phyloP scores from a whole-genome alignment of 2,888 invertebrate genomes.

The Protophormia terraenovae region DNA sequence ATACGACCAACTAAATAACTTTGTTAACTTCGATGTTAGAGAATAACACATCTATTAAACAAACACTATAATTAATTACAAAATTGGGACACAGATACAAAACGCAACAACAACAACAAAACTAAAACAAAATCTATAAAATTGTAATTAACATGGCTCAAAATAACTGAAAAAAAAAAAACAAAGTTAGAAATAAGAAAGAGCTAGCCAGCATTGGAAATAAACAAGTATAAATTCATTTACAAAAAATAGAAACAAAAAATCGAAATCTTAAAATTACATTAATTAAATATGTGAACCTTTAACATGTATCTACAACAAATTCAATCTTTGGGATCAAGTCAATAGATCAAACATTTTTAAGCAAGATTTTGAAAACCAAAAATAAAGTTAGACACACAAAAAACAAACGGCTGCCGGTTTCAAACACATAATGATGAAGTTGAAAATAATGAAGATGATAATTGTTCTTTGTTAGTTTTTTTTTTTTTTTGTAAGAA shows the following conservation, averaged over 20 bases:
- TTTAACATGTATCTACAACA: conserved; percentile 36
- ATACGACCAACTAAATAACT: background rate
- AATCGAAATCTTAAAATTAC: conserved; percentile 24
- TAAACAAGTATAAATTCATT: too few relatives aligned
- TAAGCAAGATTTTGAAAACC: background rate
- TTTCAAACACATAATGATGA: conserved; percentile 6
- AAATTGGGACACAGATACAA: conserved; percentile 57
- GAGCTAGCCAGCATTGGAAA: background rate
- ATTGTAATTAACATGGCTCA: conserved; percentile 52
- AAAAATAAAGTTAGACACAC: background rate
- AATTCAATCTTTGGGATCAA: conserved; percentile 13
- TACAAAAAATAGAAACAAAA: background rate
- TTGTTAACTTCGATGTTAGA: conserved; percentile 2
- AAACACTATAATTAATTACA: conserved; percentile 65
- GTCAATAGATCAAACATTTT: conserved; percentile 39
- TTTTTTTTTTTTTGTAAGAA: background rate
- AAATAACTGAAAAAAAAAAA: conserved; percentile 13
- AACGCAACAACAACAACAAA: background rate
- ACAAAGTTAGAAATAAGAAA: background rate
- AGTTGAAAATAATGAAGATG: conserved; percentile 23
- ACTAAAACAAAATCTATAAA: conserved; percentile 42
- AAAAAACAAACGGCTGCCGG: background rate
- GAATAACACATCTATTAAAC: conserved; percentile 51
- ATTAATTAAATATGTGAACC: conserved; percentile 47
- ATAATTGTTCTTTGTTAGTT: conserved; percentile 18